phyloP scores from a whole-genome alignment of 2,888 invertebrate genomes.

The Adelognathus sp. region DNA sequence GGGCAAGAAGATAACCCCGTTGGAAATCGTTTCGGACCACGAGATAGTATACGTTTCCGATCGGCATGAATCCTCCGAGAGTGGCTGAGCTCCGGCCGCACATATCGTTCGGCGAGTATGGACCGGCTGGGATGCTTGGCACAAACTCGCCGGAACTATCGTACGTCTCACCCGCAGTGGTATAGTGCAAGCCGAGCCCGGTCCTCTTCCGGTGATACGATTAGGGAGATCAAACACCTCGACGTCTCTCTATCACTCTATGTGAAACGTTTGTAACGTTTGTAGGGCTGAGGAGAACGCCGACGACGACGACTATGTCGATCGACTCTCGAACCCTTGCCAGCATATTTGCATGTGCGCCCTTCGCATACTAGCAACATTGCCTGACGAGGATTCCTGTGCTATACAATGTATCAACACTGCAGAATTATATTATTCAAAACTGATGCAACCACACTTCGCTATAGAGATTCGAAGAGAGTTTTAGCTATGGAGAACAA shows the following conservation, averaged over 20 bases:
- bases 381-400: background rate
- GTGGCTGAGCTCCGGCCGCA: constrained; percentile 18
- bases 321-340: constrained; percentile 19
- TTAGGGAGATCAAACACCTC: constrained; percentile 48
- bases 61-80: constrained; percentile 40
- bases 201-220: constrained; percentile 19
- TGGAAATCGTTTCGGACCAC: constrained; percentile 1
- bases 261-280: constrained; percentile 20
- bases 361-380: background rate
- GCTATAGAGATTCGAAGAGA: too few species aligned
- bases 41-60: constrained; percentile 33
- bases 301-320: constrained; percentile 8
- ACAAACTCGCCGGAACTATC: constrained; percentile 11
- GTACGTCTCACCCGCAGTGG: background rate
- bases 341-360: constrained; percentile 15
- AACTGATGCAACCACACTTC: too few species aligned
- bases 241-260: background rate
- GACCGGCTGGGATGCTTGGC: background rate
- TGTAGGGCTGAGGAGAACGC: constrained; percentile 4
- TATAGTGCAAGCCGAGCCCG: background rate
- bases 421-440: too few species aligned
- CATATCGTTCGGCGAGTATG: background rate
- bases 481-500: too few species aligned
- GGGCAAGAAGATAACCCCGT: constrained; percentile 16
- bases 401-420: background rate